Conservation (phyloP, 2,797 vertebrate genomes). For the Hippoglossus hippoglossus region DNA sequence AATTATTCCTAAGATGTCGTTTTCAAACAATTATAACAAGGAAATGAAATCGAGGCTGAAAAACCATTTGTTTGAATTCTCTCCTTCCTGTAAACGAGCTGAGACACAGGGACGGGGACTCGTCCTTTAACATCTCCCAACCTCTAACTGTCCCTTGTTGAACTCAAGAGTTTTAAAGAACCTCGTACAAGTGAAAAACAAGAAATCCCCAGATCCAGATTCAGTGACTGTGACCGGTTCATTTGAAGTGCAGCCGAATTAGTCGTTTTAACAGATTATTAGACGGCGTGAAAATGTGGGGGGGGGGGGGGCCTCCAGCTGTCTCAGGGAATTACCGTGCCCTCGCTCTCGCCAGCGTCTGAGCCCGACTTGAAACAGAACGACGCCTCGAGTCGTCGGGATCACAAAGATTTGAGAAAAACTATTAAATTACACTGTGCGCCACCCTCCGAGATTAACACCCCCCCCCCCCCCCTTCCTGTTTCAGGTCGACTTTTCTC, state of each 20-base stretch:
- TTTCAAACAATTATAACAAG: no score
- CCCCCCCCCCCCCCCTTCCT: neutral
- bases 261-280: slow-evolving; percentile 49
- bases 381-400: slow-evolving; percentile 10
- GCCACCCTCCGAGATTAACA: neutral
- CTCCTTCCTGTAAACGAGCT: no score
- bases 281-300: slow-evolving; percentile 38
- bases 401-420: slow-evolving; percentile 28
- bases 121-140: neutral
- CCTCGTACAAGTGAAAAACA: neutral
- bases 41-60: no score
- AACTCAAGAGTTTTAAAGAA: neutral
- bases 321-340: slow-evolving; percentile 13
- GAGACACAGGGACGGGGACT: no score
- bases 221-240: slow-evolving; percentile 7
- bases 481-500: slow-evolving; percentile 39
- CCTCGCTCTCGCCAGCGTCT: slow-evolving; percentile 3
- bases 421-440: slow-evolving; percentile 33
- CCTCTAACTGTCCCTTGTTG: neutral
- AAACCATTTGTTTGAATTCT: no score
- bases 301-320: neutral
- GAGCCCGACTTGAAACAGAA: slow-evolving; percentile 10
- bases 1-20: no score
- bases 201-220: slow-evolving; percentile 25
- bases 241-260: slow-evolving; percentile 25